Conservation (phyloP, 2,888 invertebrate species). For the Apoderus coryli region DNA sequence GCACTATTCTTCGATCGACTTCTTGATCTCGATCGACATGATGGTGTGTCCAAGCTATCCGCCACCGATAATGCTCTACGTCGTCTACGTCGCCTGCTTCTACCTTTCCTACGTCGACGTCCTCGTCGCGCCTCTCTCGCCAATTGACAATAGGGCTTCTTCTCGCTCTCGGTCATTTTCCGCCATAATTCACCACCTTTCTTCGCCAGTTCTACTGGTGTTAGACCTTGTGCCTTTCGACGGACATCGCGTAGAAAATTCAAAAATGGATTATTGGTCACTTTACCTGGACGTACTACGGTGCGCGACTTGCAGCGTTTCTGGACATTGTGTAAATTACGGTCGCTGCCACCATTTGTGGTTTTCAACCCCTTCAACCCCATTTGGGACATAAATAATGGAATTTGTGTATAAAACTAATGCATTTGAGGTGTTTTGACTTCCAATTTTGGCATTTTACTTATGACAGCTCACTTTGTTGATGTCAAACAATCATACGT, state of each 20-base stretch:
- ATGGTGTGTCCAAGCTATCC: not conserved
- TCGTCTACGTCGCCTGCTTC: constrained; percentile 6
- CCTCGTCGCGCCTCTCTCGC: constrained; percentile 13
- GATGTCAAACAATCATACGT: no score
- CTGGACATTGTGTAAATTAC: no score
- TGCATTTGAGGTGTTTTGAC: no score
- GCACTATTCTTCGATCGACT: not conserved
- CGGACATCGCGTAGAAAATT: constrained; percentile 18
- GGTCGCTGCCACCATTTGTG: no score
- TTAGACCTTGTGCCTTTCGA: constrained; percentile 10
- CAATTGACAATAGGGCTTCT: constrained; percentile 14
- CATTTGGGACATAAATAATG: no score
- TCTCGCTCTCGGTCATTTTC: constrained; percentile 14
- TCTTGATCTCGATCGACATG: not conserved
- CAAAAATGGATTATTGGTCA: constrained; percentile 17
- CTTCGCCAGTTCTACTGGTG: constrained; percentile 10
- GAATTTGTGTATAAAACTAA: no score
- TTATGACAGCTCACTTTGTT: no score
- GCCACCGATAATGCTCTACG: not conserved
- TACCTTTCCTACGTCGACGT: constrained; percentile 7
- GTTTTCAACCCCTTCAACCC: no score
- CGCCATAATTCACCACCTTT: constrained; percentile 17
- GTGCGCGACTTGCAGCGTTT: not conserved
- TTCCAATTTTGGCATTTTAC: no score
- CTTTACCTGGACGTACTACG: constrained; percentile 10